Conservation (phyloP, 2,113 vertebrate genomes). For the Dicentrarchus labrax region DNA sequence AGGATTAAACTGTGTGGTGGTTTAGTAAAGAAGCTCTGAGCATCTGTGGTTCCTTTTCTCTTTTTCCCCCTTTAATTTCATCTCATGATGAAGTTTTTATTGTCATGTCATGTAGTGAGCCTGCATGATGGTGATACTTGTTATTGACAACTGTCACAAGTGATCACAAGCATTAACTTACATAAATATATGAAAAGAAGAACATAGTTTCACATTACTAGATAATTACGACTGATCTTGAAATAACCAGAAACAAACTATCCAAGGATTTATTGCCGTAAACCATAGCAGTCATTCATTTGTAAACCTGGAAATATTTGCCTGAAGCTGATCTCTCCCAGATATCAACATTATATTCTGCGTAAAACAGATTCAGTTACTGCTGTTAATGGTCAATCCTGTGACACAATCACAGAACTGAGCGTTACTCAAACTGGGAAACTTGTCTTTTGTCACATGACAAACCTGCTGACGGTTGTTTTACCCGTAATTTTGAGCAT, state of each 20-base stretch:
- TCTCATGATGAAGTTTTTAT: neutral
- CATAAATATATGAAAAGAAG: neutral
- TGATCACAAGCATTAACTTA: neutral
- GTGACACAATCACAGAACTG: neutral
- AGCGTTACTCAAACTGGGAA: constrained; percentile 30
- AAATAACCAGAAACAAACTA: neutral
- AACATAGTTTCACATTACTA: neutral
- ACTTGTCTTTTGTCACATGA: neutral
- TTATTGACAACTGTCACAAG: neutral
- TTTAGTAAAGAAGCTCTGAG: no score
- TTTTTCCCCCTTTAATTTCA: neutral
- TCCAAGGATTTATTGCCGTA: neutral
- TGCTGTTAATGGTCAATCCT: constrained; percentile 2
- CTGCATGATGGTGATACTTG: no score
- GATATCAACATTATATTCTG: neutral
- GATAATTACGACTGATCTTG: neutral
- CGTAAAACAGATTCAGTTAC: neutral
- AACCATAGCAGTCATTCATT: neutral
- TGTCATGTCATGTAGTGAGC: neutral
- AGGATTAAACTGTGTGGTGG: neutral
- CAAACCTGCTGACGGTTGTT: neutral
- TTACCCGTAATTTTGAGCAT: neutral
- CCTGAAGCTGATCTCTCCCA: neutral
- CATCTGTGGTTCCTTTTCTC: neutral
- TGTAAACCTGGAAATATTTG: neutral